Evolutionary conservation across 2,888 invertebrate genomes (phyloP).

Genomic region (Drosophila setosimentum): DNA sequence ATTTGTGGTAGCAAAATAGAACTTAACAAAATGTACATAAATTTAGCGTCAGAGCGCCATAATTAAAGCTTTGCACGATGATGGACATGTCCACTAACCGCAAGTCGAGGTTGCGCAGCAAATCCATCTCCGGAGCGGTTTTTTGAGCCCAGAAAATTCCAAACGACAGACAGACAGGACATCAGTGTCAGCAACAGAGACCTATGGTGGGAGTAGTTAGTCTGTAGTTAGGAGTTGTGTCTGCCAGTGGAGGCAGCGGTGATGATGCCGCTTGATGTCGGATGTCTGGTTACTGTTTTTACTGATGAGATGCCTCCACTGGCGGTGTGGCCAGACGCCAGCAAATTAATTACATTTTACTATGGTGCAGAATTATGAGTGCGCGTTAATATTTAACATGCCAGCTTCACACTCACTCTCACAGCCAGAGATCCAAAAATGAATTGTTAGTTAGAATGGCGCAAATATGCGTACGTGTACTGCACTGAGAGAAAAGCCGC

Average conservation of each 20-base stretch:
- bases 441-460: slow-evolving; percentile 65
- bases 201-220: slow-evolving; percentile 5
- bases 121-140: slow-evolving; percentile 28
- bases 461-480: slow-evolving; percentile 22
- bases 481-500: neutral
- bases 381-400: slow-evolving; percentile 69
- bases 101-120: slow-evolving; percentile 27
- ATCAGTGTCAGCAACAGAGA: slow-evolving; percentile 11
- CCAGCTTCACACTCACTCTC: slow-evolving; percentile 52
- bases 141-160: slow-evolving; percentile 25
- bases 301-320: slow-evolving; percentile 16
- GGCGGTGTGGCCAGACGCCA: slow-evolving; percentile 45
- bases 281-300: slow-evolving; percentile 16
- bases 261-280: slow-evolving; percentile 15
- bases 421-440: slow-evolving; percentile 30
- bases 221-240: slow-evolving; percentile 20
- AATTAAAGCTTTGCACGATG: slow-evolving; percentile 76
- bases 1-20: slow-evolving; percentile 74
- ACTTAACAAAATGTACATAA: slow-evolving; percentile 81
- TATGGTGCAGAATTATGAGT: slow-evolving; percentile 56
- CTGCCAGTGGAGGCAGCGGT: slow-evolving; percentile 18
- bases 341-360: slow-evolving; percentile 80
- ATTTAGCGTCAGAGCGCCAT: slow-evolving; percentile 71
- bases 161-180: slow-evolving; percentile 13
- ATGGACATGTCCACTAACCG: slow-evolving; percentile 69